phyloP scores from a whole-genome alignment of 1,140 invertebrate species.

The Drosophila erecta region DNA sequence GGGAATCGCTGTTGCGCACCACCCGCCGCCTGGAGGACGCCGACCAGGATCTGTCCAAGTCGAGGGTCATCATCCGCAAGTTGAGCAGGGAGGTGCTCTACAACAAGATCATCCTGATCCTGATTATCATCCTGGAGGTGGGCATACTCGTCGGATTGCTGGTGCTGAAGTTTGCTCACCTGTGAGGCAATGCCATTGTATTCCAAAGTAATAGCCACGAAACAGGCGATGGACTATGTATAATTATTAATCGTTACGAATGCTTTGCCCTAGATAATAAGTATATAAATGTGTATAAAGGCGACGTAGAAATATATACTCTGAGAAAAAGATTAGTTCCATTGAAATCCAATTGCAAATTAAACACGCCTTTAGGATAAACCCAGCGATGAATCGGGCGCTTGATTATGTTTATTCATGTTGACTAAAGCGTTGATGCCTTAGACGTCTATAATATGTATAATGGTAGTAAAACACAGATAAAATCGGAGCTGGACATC shows the following conservation, averaged over 20 bases:
- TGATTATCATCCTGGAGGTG: conserved; percentile 85
- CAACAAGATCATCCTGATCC: conserved; percentile 85
- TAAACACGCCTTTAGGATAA: conserved; percentile 18
- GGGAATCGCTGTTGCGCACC: conserved; percentile 85
- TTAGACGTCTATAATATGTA: conserved; percentile 64
- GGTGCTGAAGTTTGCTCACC: conserved; percentile 67
- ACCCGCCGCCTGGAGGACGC: conserved; percentile 85
- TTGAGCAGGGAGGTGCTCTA: conserved; percentile 85
- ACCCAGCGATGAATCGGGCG: conserved; percentile 23
- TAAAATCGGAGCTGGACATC: conserved; percentile 42
- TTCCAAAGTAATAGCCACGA: conserved; percentile 46
- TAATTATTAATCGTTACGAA: conserved; percentile 16
- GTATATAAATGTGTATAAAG: conserved; percentile 6
- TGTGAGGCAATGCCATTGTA: conserved; percentile 24
- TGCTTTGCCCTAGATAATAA: conserved; percentile 21
- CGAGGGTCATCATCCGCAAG: conserved; percentile 80
- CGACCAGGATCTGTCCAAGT: conserved; percentile 84
- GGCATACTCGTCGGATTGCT: conserved; percentile 67
- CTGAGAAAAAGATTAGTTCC: no score
- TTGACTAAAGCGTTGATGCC: conserved; percentile 54
- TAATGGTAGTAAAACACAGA: conserved; percentile 75
- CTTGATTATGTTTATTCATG: conserved; percentile 58
- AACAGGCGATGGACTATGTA: neutral
- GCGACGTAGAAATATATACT: neutral
- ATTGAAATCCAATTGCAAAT: neutral